Base-by-base conservation (phyloP, 2,113 vertebrate species). In the Synchiropus splendidus region DNA sequence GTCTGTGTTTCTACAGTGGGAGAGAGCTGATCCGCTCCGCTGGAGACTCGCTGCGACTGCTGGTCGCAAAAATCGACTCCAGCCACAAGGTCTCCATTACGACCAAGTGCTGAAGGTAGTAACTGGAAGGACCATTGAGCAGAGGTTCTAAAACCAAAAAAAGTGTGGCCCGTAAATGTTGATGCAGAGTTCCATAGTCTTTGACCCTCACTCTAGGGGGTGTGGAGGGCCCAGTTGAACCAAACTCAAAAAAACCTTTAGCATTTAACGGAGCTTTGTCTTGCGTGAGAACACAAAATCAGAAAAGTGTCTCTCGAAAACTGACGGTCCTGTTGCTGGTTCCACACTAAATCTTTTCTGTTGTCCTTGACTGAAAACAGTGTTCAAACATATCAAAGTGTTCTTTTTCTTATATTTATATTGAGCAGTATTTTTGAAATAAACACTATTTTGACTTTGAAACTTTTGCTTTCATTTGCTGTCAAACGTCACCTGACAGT, bases 361-460 rank as follows among this genome's bases (percentile, higher is more conserved):
- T 31, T 33, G 34, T 54, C 34, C 30, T 42, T 16, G 48, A 39
- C 35, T 58, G 45, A 45, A 51, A 61, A 48, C 75, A 75, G 73
- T 78, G 61, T 72, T 75, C 44, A 31, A 16, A 31, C 38, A 36
- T 48, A 52, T 27, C 39, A 32, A n/a, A n/a, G 12, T 34, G 32
- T 35, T n/a, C n/a, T n/a, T 65, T 78, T 68, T 78, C 39, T 79
- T 14, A 79, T 80, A 82, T 82, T 78, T 83, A 77, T 82, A 75
- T 75, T 44, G 42, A 44, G 9, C 67, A 58, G 63, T 74, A 55
- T 74, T 67, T 68, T 61, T 57, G 41, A 39, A 78, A 79, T 80
- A 79, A 76, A 79, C 45, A 37, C 45, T 56, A 58, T 66, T 66
- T 58, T 51, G 46, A 55, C 65, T 70, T 56, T 58, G 52, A 51